Evolutionary conservation across 2,888 invertebrate species (phyloP), one percentile per base, ranked within the genome.

Genomic region (Ligdia adustata): DNA sequence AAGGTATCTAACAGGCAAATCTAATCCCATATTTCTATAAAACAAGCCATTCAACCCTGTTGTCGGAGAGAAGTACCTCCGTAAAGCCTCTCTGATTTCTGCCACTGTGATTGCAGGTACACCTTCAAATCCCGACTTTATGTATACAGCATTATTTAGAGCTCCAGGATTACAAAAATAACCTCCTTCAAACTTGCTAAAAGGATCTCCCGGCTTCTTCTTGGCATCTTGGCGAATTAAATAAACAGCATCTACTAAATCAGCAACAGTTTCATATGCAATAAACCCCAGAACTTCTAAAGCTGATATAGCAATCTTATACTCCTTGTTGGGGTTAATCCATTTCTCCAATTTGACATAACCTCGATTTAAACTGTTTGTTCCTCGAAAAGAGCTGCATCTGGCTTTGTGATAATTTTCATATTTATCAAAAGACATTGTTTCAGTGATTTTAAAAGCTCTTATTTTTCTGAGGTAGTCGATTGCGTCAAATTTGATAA

Each of bases 231-330:
- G 93, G 29, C 97, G 91, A 1, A 97, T 94, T 33, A 97, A 75
- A 52, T 97, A 93, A 0, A 96, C 95, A 61, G 95, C 93, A 81
- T 98, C 98, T 1, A 96, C 94, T 45, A 98, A 93, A 74, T 97
- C 95, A 0, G 97, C 97, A 4, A 98, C 95, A 0, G 96, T 96
- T 85, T 98, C 97, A 75, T 96, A 96, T 0, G 97, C 97, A 57
- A 97, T 90, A 72, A 97, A 98, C 32, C 95, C 93, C 52, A 98
- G 79, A 2, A 97, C 94, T 70, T 95, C 95, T 63, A 95, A 85
- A 0, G 95, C 95, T 34, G 92, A 86, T 9, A 87, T 80, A 0
- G 92, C 85, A 34, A 95, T 90, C 28, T 90, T 92, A 11, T 93
- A 73, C 55, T 94, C 93, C 22, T 92, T 90, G 2, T 90, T 91